A percentile compares a stretch with the other conserved stretches of the same genome.
Conservation (phyloP, 2,888 invertebrate species). For the Andrena camellia region DNA sequence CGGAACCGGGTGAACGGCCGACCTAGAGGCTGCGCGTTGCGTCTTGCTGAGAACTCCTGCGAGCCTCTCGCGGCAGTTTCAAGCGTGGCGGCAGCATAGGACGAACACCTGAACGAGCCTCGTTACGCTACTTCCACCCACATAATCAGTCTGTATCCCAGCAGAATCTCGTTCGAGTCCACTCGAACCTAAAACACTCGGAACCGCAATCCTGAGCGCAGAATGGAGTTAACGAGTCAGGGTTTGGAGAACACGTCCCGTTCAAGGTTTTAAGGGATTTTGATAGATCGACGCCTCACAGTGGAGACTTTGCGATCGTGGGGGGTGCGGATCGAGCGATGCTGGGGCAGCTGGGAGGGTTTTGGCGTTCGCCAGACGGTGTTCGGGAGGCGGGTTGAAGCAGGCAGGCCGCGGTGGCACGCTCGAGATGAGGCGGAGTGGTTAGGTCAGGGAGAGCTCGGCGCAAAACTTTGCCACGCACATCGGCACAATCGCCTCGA, state of each 20-base stretch:
- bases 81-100: conserved; percentile 49
- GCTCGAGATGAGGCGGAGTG: conserved; percentile 69
- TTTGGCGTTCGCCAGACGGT: conserved; percentile 31
- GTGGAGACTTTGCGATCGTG: not conserved
- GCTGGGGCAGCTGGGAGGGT: conserved; percentile 27
- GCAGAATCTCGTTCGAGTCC: not conserved
- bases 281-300: not conserved
- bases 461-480: conserved; percentile 79
- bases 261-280: not conserved
- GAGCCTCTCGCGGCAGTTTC: conserved; percentile 64
- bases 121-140: not conserved
- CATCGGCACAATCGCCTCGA: conserved; percentile 76
- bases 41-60: conserved; percentile 71
- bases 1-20: conserved; percentile 84
- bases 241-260: not conserved
- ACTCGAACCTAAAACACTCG: not conserved
- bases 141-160: not conserved
- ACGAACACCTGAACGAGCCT: not conserved
- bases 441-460: conserved; percentile 81
- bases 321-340: not conserved
- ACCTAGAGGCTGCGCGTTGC: conserved; percentile 84
- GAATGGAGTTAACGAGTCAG: not conserved
- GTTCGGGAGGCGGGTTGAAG: conserved; percentile 40
- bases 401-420: conserved; percentile 26
- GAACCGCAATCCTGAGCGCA: not conserved